phyloP scores from a whole-genome alignment of 2,888 invertebrate species.

The Tachina lurida region DNA sequence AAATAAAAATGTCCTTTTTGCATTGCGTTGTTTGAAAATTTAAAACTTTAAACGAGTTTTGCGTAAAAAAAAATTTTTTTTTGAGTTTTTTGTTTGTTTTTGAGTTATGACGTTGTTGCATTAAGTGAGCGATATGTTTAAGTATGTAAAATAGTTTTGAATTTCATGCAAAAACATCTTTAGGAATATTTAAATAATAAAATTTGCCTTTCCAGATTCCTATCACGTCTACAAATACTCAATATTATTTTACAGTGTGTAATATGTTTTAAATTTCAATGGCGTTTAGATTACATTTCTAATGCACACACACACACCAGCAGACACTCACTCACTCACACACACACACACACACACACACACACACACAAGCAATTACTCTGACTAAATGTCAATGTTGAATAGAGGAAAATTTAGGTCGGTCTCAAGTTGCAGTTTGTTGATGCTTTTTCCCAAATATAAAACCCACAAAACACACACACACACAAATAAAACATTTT shows the following conservation, averaged over 20 bases:
- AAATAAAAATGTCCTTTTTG: too few species aligned
- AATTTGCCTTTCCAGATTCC: conserved; percentile 30
- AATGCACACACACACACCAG: neutral
- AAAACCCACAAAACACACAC: neutral
- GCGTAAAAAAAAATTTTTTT: too few species aligned
- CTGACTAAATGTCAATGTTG: conserved; percentile 3
- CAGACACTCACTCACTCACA: neutral
- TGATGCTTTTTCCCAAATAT: conserved; percentile 15
- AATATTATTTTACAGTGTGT: conserved; percentile 30
- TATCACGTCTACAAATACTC: conserved; percentile 36
- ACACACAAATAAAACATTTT: neutral
- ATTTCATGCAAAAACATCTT: conserved; percentile 1
- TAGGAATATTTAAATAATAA: conserved; percentile 16
- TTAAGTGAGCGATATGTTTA: too few species aligned
- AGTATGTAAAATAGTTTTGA: neutral
- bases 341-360: neutral
- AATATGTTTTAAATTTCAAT: conserved; percentile 47
- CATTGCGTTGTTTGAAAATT: too few species aligned
- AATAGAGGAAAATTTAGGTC: conserved; percentile 18
- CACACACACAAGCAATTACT: neutral
- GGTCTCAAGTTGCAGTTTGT: conserved; percentile 20
- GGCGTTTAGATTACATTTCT: conserved; percentile 31
- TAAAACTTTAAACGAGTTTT: too few species aligned
- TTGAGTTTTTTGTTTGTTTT: too few species aligned
- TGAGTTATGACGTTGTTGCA: too few species aligned